phyloP scores from a whole-genome alignment of 2,888 invertebrate species.

The Cataglyphis cursor region DNA sequence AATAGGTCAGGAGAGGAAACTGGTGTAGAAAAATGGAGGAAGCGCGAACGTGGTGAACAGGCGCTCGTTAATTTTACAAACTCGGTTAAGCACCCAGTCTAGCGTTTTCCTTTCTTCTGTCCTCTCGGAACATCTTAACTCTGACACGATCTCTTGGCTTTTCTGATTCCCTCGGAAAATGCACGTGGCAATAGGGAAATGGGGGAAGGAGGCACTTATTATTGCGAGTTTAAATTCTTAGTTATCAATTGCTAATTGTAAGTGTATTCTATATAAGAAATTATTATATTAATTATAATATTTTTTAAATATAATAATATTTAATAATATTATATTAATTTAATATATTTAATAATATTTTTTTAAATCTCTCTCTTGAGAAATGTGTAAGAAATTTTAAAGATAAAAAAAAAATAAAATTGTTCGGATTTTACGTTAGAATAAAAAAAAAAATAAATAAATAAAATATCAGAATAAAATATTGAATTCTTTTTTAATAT shows the following conservation, averaged over 20 bases:
- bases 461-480: neutral
- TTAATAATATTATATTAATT: neutral
- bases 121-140: conserved; percentile 26
- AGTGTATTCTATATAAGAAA: neutral
- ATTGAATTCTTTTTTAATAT: neutral
- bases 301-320: too few species aligned
- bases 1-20: conserved; percentile 45
- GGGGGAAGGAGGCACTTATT: neutral
- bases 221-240: neutral
- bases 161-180: neutral
- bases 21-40: conserved; percentile 33
- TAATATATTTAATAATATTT: too few species aligned
- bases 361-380: too few species aligned
- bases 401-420: too few species aligned
- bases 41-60: conserved; percentile 17
- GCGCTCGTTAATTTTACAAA: conserved; percentile 52
- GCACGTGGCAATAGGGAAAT: neutral
- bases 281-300: neutral
- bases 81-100: conserved; percentile 36
- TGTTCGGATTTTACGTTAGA: too few species aligned
- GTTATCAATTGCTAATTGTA: neutral
- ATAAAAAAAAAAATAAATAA: too few species aligned
- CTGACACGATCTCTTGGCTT: conserved; percentile 28
- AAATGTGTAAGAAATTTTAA: too few species aligned
- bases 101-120: conserved; percentile 25